Evolutionary conservation across 1,140 invertebrate species (phyloP), one percentile per base, ranked within the genome.

Genomic region (Cotesia vestalis): DNA sequence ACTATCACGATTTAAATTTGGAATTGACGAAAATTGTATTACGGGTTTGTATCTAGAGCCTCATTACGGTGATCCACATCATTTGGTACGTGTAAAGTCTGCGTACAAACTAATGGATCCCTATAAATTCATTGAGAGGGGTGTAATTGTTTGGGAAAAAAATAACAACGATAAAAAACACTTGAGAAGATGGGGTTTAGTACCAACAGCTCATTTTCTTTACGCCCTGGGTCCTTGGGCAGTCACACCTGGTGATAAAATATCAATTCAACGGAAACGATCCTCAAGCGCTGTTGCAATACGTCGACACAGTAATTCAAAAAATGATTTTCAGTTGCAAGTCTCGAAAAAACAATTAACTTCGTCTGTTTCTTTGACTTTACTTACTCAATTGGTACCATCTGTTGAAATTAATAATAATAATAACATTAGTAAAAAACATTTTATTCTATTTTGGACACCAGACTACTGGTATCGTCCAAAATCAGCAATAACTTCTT

Each of bases 391-490:
- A 17, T 75, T 73, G n/a, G 75, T 72, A 17, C 72, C 66, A 12
- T 73, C 72, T 4, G 51, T 78, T 70, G 72, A 72, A 0, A 20
- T 77, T 0, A 60, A 73, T 0, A 76, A 72, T 0, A 78, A 68
- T 63, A 77, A 78, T 51, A 76, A 2, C 11, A 46, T 11, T 46
- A 46, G 3, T 46, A 46, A 46, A 9, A 46, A 46, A 11, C 40
- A 46, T 46, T 78, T 87, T 0, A 80, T 88, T 27, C 72, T 89
- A 0, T 90, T 89, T 72, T 90, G 89, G 89, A 90, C 88, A 0
- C 86, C 88, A 1, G 85, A 89, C n/a, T 89, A 88, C 69, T 89
- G 87, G 88, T 89, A 89, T 74, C 77, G 87, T 61, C 89, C 89
- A 0, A 78, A 82, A 72, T 81, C 86, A 0, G 86, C 85, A 0